phyloP scores from a whole-genome alignment of 2,113 vertebrate species.

The Equus quagga region DNA sequence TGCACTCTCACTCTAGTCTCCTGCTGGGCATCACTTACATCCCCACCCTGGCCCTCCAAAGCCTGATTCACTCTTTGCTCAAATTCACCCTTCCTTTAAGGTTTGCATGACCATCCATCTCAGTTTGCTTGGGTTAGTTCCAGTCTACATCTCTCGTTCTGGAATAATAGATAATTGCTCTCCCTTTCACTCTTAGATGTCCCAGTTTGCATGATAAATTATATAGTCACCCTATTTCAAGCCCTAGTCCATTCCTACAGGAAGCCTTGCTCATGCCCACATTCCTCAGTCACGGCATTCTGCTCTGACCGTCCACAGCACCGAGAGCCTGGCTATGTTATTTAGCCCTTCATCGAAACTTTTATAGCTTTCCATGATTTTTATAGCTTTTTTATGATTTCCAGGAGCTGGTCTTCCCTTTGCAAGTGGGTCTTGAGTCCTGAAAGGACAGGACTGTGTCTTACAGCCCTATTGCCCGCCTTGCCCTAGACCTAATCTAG shows the following conservation, averaged over 20 bases:
- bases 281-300: neutral
- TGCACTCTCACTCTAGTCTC: neutral
- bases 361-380: neutral
- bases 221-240: neutral
- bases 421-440: neutral
- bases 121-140: neutral
- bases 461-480: neutral
- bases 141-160: neutral
- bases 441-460: neutral
- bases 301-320: neutral
- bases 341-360: neutral
- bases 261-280: neutral
- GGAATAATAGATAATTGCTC: neutral
- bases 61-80: neutral
- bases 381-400: neutral
- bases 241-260: neutral
- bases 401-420: neutral
- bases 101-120: neutral
- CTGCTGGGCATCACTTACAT: neutral
- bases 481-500: fast-evolving
- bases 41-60: neutral
- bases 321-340: neutral
- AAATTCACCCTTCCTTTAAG: neutral
- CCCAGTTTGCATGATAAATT: neutral
- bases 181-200: neutral